Base-by-base conservation (phyloP, 2,888 invertebrate species). In the Neoascia interrupta region DNA sequence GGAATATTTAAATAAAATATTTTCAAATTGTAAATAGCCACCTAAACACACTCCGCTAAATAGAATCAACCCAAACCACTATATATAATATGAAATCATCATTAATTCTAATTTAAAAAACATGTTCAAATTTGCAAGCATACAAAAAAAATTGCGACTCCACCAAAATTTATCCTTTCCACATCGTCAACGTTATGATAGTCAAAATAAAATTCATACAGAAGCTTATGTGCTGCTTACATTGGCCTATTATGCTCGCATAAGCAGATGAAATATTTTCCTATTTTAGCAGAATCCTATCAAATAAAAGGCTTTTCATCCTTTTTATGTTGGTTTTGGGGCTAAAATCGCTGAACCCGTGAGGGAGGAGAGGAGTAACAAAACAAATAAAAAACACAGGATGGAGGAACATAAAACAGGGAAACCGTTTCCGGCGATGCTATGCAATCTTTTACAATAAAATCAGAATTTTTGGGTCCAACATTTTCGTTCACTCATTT, bases 241-340 rank as follows among this genome's bases (percentile, higher is more conserved):
- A 63, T 63, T 63, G 39, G 63, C 21, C 51, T 16, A 53, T 64
- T 64, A 53, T 64, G 63, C 63, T 64, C 63, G 41, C 41, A 53
- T 64, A 64, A 64, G 63, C 63, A 64, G 63, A 64, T 64, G 51
- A 64, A 64, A 43, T 64, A 45, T 56, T 66, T 36, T 45, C 16
- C 49, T 21, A 45, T 53, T 66, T 54, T 26, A 56, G 54, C 10
- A 26, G 54, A 66, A 66, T 66, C 66, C 66, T 66, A 66, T 66
- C 66, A 66, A 66, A 56, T 66, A 66, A 66, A 66, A 66, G 66
- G 54, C 34, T 64, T 53, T 64, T 49, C 41, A 34, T 49, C 39
- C 49, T 16, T 61, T 61, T 39, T 39, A 37, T 26, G 36, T 28
- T n/a, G n/a, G n/a, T 26, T 56, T 26, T 16, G 5, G 1, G 23